A percentile compares a stretch with the other conserved stretches of the same genome.
Evolutionary conservation across 2,888 invertebrate species (phyloP).

Genomic region (Troides oblongomaculatus): DNA sequence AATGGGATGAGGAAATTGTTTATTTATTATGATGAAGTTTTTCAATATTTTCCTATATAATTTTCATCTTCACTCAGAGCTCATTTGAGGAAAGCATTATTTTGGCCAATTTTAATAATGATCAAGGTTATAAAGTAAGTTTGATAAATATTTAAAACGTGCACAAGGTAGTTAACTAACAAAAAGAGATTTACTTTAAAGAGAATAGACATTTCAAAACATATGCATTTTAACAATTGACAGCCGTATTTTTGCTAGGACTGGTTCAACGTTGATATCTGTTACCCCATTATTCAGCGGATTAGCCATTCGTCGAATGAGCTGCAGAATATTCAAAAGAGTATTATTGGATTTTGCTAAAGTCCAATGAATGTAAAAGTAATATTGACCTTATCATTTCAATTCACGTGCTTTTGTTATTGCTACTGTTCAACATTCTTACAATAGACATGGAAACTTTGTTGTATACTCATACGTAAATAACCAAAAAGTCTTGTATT

Average conservation of each 20-base stretch:
- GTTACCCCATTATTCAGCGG: constrained; percentile 74
- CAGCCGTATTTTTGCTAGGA: constrained; percentile 70
- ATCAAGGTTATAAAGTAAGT: neutral
- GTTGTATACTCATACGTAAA: neutral
- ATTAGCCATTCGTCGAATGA: constrained; percentile 76
- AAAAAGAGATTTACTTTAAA: constrained; percentile 45
- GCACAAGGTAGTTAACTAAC: neutral
- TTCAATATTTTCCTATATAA: no score
- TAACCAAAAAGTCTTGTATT: neutral
- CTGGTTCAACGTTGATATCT: constrained; percentile 72
- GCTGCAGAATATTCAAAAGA: constrained; percentile 74
- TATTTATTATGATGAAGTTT: no score
- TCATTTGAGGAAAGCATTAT: no score
- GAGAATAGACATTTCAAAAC: constrained; percentile 49
- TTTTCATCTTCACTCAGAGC: no score
- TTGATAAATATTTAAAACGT: neutral
- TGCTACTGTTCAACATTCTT: neutral
- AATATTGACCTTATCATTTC: constrained; percentile 42
- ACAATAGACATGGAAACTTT: neutral
- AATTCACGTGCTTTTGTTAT: constrained; percentile 32
- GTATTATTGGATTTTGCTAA: constrained; percentile 69
- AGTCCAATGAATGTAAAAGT: constrained; percentile 50
- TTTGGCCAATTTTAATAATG: neutral
- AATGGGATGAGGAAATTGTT: no score
- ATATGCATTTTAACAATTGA: constrained; percentile 52